phyloP scores from a whole-genome alignment of 2,113 vertebrate species.

The Pholis gunnellus region DNA sequence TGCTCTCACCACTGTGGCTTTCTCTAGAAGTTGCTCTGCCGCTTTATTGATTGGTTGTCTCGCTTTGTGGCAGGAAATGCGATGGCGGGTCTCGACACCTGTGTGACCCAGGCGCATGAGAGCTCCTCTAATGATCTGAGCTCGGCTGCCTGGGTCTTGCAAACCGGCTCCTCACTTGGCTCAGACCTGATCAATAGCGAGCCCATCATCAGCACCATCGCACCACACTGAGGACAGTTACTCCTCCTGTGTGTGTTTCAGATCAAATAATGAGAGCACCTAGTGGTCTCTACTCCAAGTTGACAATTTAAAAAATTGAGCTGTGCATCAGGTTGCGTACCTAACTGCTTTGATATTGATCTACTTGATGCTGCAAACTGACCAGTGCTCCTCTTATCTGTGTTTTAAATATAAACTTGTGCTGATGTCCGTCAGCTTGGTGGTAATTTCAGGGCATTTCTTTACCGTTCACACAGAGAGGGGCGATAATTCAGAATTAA shows the following conservation, averaged over 20 bases:
- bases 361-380: constrained; percentile 41
- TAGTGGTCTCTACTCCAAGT: constrained; percentile 50
- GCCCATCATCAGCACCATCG: constrained; percentile 44
- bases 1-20: constrained; percentile 28
- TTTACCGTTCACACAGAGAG: constrained; percentile 46
- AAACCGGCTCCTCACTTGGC: constrained; percentile 22
- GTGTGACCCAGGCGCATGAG: constrained; percentile 62
- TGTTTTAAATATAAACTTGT: constrained; percentile 31
- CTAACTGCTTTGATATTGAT: constrained; percentile 45
- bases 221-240: constrained; percentile 7
- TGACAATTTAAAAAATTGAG: constrained; percentile 35
- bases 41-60: constrained; percentile 65
- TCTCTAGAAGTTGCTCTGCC: constrained; percentile 51
- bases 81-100: constrained; percentile 59
- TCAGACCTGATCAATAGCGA: constrained; percentile 69
- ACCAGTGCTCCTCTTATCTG: constrained; percentile 19
- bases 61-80: constrained; percentile 72
- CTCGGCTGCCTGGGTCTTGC: constrained; percentile 58
- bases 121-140: constrained; percentile 73
- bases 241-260: constrained; percentile 21
- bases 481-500: constrained; percentile 73
- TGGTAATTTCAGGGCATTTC: constrained; percentile 51
- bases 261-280: constrained; percentile 61
- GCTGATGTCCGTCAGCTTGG: constrained; percentile 21
- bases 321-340: constrained; percentile 34